Evolutionary conservation across 2,797 vertebrate species (phyloP).

Genomic region (Vultur gryphus): DNA sequence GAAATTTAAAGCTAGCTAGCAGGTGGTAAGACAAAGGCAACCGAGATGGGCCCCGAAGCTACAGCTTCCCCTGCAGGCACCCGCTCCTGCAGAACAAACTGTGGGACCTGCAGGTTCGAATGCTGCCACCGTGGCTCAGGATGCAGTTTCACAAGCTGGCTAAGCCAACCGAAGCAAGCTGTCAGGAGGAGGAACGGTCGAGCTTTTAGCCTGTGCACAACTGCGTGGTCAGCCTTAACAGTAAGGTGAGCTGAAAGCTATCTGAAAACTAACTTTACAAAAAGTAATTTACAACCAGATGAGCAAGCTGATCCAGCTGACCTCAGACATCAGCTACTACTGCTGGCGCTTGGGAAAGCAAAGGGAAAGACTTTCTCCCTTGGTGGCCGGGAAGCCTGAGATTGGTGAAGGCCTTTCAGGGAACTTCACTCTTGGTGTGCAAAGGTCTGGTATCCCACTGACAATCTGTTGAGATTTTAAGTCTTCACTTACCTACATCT

Average conservation of each 20-base stretch:
- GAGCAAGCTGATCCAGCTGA: not conserved
- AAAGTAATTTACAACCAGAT: not conserved
- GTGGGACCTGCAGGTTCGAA: not conserved
- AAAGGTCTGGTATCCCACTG: not conserved
- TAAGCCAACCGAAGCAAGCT: not conserved
- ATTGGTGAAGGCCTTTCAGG: not conserved
- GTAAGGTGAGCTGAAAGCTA: not conserved
- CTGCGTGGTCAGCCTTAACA: not conserved
- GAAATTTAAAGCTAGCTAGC: not conserved
- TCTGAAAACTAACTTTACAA: not conserved
- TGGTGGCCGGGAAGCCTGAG: not conserved
- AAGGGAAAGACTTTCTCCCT: not conserved
- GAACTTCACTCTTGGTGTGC: not conserved
- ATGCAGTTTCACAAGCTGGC: not conserved
- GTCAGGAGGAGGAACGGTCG: fast-evolving
- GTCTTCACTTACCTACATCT: not conserved
- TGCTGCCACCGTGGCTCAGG: fast-evolving
- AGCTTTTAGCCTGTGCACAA: not conserved
- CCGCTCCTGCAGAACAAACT: fast-evolving
- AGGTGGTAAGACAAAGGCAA: not conserved
- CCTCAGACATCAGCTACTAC: not conserved
- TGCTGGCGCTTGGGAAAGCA: not conserved
- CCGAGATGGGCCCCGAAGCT: fast-evolving
- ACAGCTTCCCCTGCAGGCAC: not conserved
- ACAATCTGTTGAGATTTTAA: not conserved